Base-by-base conservation (phyloP, 2,888 invertebrate species). In the Osmoderma eremita region DNA sequence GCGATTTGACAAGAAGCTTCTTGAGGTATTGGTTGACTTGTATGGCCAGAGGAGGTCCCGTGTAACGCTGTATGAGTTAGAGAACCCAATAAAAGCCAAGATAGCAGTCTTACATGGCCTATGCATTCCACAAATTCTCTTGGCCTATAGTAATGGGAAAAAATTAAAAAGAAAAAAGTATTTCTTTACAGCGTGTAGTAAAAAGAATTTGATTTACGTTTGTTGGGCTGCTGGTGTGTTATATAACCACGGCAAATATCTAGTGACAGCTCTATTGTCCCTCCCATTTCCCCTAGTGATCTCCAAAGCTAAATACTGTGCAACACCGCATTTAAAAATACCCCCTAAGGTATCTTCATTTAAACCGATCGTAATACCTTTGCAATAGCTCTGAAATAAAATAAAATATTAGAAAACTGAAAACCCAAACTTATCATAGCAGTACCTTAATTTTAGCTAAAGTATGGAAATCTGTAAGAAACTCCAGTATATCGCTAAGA, bases 301-400 rank as follows among this genome's bases (percentile, higher is more conserved):
- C 84, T 99, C 98, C 79, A 98, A 84, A 0, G 98, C 96, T 62
- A 98, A 87, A 81, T 92, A 94, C 81, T 95, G 94, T 0, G 98
- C 95, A 50, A 98, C 89, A 20, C 95, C 97, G 45, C 97, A 96
- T 83, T 99, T 99, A 63, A 99, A 87, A 56, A 96, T 93, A 0
- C 97, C 97, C 0, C 98, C 98, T 22, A 99, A 84, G 0, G 98
- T 97, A 81, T 98, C 98, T 81, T 98, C 97, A 80, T 97, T 95
- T 68, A 96, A 83, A 66, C 94, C 85, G 70, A 87, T 84, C 20
- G 83, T 81, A 62, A 84, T 83, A 3, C 90, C 90, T 81, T 91
- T 91, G 77, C 87, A 87, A 77, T 89, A 90, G 75, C 88, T 90
- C 90, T 91, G 73, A 69, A 81, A 65, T 22, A 30, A 22, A 53